Evolutionary conservation across 2,888 invertebrate species (phyloP), one percentile per base, ranked within the genome.

Genomic region (Dione vanillae): DNA sequence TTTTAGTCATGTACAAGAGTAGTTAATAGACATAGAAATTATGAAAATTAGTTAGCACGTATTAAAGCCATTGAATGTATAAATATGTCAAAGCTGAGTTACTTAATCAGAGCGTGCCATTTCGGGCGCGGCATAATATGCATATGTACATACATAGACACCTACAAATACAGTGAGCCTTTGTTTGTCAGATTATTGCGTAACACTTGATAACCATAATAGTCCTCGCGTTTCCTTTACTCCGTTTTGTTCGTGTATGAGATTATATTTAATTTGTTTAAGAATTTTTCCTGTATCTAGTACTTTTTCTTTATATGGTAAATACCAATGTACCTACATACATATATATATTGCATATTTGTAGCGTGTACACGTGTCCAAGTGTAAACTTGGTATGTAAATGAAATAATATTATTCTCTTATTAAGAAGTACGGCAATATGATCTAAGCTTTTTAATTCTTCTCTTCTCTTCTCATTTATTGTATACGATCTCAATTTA

Each of bases 151-250:
- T 52, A 62, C 37, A n/a, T 62, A 64, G 14, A 62, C 8, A 16
- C 35, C 14, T 61, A 58, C 51, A 58, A 51, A 68, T 27, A 71
- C 70, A 73, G 70, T 43, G 73, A 47, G 69, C 52, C 72, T 77
- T 77, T 76, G 75, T 76, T 76, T 78, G 71, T 75, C 73, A 61
- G 69, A 68, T 67, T 65, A 76, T 80, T 83, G 75, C 80, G 81
- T 75, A 80, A 82, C 77, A 72, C 74, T 77, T 76, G 76, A 78
- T 80, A 75, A 72, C 77, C 78, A 77, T 74, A 78, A 76, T 78
- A 80, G 76, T 77, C 78, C 78, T 76, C 73, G 69, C 61, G 75
- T 71, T 76, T 70, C 43, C 69, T 71, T 43, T 19, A 61, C 47
- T 40, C 45, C 59, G 52, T 51, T 54, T 45, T 52, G 47, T 41